Conservation (phyloP, 2,113 vertebrate genomes). For the Charadrius vociferus region DNA sequence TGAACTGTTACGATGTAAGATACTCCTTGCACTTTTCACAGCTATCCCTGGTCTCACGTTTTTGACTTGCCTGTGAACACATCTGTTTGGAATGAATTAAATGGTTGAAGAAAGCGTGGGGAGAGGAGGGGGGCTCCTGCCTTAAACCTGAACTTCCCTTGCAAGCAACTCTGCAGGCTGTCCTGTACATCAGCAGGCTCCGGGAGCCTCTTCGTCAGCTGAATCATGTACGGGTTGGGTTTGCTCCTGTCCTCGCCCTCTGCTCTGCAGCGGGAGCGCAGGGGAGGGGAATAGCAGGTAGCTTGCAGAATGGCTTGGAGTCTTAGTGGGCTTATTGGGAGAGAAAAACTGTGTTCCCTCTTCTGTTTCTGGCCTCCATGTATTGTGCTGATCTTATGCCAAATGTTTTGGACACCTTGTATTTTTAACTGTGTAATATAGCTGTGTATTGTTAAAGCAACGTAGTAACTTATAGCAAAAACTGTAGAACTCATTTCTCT, state of each 20-base stretch:
- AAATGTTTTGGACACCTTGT: constrained; percentile 76
- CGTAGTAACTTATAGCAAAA: constrained; percentile 71
- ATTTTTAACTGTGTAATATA: constrained; percentile 79
- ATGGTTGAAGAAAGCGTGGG: not conserved
- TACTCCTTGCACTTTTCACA: constrained; percentile 38
- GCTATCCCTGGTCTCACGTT: not conserved
- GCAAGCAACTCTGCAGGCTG: not conserved
- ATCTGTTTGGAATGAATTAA: not conserved
- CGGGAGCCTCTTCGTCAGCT: not conserved
- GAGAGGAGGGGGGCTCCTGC: constrained; percentile 20
- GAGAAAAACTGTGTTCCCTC: constrained; percentile 64
- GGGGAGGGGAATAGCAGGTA: not conserved
- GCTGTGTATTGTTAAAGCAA: constrained; percentile 76
- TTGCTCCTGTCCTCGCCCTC: not conserved
- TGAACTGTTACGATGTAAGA: not conserved
- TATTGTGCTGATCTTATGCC: constrained; percentile 74
- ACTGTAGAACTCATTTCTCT: constrained; percentile 65
- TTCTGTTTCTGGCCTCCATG: constrained; percentile 75
- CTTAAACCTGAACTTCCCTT: constrained; percentile 51
- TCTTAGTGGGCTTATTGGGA: constrained; percentile 15
- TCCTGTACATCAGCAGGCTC: not conserved
- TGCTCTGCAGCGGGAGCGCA: not conserved
- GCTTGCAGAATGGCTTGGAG: constrained; percentile 25
- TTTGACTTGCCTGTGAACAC: not conserved
- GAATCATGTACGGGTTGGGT: not conserved